Evolutionary conservation across 1,140 invertebrate genomes (phyloP).

Genomic region (Drosophila aff.): DNA sequence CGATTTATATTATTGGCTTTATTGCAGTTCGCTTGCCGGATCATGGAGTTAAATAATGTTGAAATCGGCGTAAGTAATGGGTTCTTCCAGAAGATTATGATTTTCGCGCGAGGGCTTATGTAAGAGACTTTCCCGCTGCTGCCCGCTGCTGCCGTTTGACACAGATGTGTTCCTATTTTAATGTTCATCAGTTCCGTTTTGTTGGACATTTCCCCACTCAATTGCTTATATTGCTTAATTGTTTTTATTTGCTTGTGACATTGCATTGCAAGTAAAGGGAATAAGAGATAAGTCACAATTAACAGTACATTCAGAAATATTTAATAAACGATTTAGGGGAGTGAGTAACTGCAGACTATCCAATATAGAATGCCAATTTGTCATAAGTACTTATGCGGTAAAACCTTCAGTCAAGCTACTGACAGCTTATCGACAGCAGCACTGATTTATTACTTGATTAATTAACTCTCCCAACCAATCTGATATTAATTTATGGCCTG

Average conservation of each 20-base stretch:
- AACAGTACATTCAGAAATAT: constrained; percentile 15
- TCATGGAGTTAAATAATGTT: constrained; percentile 68
- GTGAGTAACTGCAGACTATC: background rate
- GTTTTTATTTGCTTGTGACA: constrained; percentile 4
- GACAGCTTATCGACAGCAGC: background rate
- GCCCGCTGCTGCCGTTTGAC: constrained; percentile 9
- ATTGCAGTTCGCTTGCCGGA: constrained; percentile 18
- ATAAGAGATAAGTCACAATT: constrained; percentile 10
- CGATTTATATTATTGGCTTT: constrained; percentile 37
- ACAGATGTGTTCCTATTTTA: constrained; percentile 8
- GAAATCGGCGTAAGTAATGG: constrained; percentile 45
- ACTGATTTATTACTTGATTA: constrained; percentile 64
- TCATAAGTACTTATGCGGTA: constrained; percentile 28
- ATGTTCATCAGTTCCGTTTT: constrained; percentile 35
- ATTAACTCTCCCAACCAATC: constrained; percentile 39
- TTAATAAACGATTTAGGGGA: constrained; percentile 6
- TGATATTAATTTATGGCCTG: constrained; percentile 63
- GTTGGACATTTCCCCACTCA: constrained; percentile 6
- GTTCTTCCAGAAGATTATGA: background rate
- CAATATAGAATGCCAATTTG: constrained; percentile 47
- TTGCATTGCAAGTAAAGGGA: background rate
- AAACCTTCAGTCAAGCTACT: constrained; percentile 8
- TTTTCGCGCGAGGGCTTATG: constrained; percentile 37
- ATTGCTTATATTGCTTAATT: constrained; percentile 26
- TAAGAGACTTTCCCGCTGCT: constrained; percentile 49